phyloP scores from a whole-genome alignment of 2,888 invertebrate species.

The Tenthredo distinguenda region DNA sequence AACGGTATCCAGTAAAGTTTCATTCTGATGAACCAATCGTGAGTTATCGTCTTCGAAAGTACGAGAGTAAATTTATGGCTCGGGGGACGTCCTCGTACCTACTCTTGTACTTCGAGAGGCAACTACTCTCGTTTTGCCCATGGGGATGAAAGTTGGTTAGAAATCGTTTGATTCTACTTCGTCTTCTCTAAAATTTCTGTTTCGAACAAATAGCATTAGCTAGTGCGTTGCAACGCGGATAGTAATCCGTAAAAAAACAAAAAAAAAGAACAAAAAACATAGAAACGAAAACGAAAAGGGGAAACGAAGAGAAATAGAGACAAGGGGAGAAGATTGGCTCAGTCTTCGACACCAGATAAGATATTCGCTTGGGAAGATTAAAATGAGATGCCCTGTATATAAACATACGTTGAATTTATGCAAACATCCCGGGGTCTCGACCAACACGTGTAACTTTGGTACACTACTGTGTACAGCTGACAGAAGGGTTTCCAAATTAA shows the following conservation, averaged over 20 bases:
- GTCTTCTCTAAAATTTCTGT: not conserved
- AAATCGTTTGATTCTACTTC: not conserved
- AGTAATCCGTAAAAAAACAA: not conserved
- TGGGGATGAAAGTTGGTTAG: conserved; percentile 2
- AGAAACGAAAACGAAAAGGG: not conserved
- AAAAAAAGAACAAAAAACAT: not conserved
- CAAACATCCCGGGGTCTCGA: conserved; percentile 59
- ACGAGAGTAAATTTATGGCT: not conserved
- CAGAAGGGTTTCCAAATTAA: conserved; percentile 70
- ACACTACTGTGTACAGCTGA: conserved; percentile 58
- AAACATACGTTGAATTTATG: conserved; percentile 59
- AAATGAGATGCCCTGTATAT: conserved; percentile 19
- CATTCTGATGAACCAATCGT: conserved; percentile 5
- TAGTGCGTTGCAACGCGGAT: not conserved
- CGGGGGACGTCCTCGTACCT: not conserved
- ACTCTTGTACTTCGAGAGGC: not conserved
- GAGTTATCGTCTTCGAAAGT: conserved; percentile 9
- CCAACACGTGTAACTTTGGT: conserved; percentile 63
- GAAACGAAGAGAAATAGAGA: not conserved
- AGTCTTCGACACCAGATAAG: not conserved
- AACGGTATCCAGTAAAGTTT: conserved; percentile 7
- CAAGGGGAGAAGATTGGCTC: not conserved
- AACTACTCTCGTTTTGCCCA: not conserved
- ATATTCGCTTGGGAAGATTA: conserved; percentile 15
- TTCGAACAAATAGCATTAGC: not conserved